Evolutionary conservation across 92 coral and sea anemone genomes (phyloP).

Genomic region (Epizoanthus rinbou): DNA sequence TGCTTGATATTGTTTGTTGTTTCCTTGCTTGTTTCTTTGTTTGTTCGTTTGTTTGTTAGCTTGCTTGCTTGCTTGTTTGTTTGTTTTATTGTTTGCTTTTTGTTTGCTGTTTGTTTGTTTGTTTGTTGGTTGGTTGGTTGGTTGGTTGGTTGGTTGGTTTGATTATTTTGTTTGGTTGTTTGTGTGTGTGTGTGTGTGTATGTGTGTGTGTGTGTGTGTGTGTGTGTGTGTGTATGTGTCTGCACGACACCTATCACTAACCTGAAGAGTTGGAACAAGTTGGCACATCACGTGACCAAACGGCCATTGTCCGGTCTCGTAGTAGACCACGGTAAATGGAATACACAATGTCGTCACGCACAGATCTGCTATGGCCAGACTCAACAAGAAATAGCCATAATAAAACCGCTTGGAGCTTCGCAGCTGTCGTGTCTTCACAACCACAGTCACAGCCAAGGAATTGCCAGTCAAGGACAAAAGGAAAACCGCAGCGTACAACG

Average conservation of each 20-base stretch:
- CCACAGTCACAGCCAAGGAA: conserved; percentile 57
- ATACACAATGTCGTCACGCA: conserved; percentile 61
- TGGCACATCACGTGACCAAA: conserved; percentile 62
- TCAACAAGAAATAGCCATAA: conserved; percentile 69
- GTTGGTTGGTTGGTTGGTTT: too few relatives aligned
- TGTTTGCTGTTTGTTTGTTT: too few relatives aligned
- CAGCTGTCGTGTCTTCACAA: conserved; percentile 58
- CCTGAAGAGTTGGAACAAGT: conserved; percentile 63
- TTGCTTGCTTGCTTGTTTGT: neutral
- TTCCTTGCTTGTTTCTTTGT: neutral
- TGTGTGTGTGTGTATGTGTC: neutral
- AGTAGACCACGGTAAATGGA: conserved; percentile 65
- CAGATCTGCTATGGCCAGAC: conserved; percentile 68
- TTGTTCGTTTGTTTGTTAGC: neutral
- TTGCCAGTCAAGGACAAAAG: conserved; percentile 64
- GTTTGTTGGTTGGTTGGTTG: too few relatives aligned
- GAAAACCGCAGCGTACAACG: conserved; percentile 58
- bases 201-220: neutral
- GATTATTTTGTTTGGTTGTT: too few relatives aligned
- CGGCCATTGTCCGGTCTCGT: conserved; percentile 70
- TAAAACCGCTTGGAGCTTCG: conserved; percentile 64
- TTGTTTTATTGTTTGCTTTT: neutral
- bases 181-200: neutral
- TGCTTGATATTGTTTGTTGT: too few relatives aligned
- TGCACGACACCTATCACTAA: neutral